Percentiles rank a stretch among this genome's conserved stretches.
Conservation (phyloP, 1,140 invertebrate genomes). For the Drosophila pseudoananassae region DNA sequence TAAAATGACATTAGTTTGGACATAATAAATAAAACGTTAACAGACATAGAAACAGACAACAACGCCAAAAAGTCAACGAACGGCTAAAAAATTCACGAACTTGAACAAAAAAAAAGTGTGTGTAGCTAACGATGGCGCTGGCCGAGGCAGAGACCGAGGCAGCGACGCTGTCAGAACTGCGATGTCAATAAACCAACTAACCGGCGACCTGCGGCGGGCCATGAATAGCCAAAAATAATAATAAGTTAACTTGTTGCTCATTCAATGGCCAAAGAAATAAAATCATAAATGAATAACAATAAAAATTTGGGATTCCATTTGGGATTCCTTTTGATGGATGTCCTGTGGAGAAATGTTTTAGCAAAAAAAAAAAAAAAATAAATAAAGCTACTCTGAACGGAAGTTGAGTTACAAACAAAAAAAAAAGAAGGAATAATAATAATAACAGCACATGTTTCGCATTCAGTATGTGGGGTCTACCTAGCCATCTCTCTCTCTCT, state of each 20-base stretch:
- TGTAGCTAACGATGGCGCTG: slow-evolving; percentile 23
- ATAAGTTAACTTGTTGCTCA: slow-evolving; percentile 46
- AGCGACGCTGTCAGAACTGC: slow-evolving; percentile 40
- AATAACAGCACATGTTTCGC: slow-evolving; percentile 48
- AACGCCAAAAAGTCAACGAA: slow-evolving; percentile 71
- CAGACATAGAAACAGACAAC: slow-evolving; percentile 49
- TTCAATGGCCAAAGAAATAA: slow-evolving; percentile 11
- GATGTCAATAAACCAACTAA: slow-evolving; percentile 82
- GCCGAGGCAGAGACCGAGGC: slow-evolving; percentile 11
- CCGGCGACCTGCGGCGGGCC: slow-evolving; percentile 64
- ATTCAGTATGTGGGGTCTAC: slow-evolving; percentile 24
- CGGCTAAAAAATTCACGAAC: slow-evolving; percentile 81
- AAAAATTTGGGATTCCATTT: slow-evolving; percentile 22
- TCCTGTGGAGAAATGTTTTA: slow-evolving; percentile 37
- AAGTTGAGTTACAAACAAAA: slow-evolving; percentile 20
- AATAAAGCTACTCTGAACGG: background rate
- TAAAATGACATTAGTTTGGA: slow-evolving; percentile 74
- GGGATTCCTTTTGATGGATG: slow-evolving; percentile 36
- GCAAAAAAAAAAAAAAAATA: no score
- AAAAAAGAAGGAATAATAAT: slow-evolving; percentile 18
- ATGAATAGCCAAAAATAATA: slow-evolving; percentile 55
- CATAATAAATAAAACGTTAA: slow-evolving; percentile 62
- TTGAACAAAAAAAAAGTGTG: slow-evolving; percentile 70
- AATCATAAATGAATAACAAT: slow-evolving; percentile 6
- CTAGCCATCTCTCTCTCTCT: background rate